Evolutionary conservation across 2,888 invertebrate genomes (phyloP), one percentile per base, ranked within the genome.

Genomic region (Sesamia inferens): DNA sequence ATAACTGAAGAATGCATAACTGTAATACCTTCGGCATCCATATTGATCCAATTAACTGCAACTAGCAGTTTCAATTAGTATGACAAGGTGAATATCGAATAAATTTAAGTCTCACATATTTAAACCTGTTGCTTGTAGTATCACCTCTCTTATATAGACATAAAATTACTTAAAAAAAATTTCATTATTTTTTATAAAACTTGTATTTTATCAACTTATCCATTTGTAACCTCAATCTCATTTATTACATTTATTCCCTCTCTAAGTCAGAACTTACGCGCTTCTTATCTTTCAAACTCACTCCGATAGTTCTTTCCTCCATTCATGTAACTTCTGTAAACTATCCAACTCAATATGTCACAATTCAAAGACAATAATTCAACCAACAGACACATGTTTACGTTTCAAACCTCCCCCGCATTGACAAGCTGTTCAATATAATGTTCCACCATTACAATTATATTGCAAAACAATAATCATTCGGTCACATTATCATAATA

Each of bases 1-100:
- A 72, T 76, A 66, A 39, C 44, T 47, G 31, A 64, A 71, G 44
- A 64, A 51, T 48, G 55, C 57, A 72, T 76, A 66, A 39, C 44
- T 47, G 31, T 44, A 51, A 76, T 67, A 8, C 31, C 57, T 74
- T 63, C 44, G 59, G 42, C 44, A 79, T 71, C 65, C 14, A 79
- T 76, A 80, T 62, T 78, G 74, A 74, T 78, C 39, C 67, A 79
- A 86, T 80, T 80, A 87, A 69, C 59, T 71, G 47, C 69, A 63
- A 77, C 69, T 47, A 79, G 83, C 71, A 19, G 78, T 79, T 74
- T 66, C 72, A 85, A 86, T 84, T 81, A 75, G 72, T 81, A 73
- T 79, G 69, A 83, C 87, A 86, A 88, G 88, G 86, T 76, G 75
- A 10, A 66, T 75, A 66, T 5, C 47, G 51, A 66, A 64, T 71